Conservation (phyloP, 1,140 invertebrate species). For the Cherax quadricarinatus region DNA sequence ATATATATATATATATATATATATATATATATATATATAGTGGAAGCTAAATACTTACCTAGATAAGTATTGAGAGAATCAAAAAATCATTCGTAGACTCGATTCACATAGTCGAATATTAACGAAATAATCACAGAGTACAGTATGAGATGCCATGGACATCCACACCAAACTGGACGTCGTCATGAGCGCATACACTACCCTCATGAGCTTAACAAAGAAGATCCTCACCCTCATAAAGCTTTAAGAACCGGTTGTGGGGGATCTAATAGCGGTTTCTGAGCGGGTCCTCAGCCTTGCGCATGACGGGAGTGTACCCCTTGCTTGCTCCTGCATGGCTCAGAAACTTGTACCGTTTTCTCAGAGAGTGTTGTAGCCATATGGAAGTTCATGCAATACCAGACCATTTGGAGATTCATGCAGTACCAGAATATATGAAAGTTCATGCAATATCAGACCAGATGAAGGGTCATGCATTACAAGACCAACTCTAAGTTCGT, state of each 20-base stretch:
- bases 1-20: slow-evolving; percentile 38
- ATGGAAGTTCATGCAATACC: too few relatives aligned
- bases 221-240: slow-evolving; percentile 48
- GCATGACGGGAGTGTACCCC: slow-evolving; percentile 48
- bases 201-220: slow-evolving; percentile 59
- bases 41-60: neutral
- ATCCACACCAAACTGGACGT: slow-evolving; percentile 53
- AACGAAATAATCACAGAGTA: neutral
- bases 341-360: neutral
- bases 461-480: too few relatives aligned
- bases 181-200: slow-evolving; percentile 55
- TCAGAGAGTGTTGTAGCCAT: neutral
- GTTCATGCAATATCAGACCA: too few relatives aligned
- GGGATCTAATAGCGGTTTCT: slow-evolving; percentile 16
- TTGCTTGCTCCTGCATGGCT: neutral
- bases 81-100: too few relatives aligned
- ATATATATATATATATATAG: slow-evolving; percentile 34
- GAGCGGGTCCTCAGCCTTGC: neutral
- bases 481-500: too few relatives aligned
- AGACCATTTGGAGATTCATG: too few relatives aligned
- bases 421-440: too few relatives aligned
- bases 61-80: neutral
- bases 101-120: neutral
- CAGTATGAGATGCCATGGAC: neutral
- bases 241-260: slow-evolving; percentile 44